phyloP scores from a whole-genome alignment of 1,140 invertebrate genomes.

The Aphelenchoides besseyi region DNA sequence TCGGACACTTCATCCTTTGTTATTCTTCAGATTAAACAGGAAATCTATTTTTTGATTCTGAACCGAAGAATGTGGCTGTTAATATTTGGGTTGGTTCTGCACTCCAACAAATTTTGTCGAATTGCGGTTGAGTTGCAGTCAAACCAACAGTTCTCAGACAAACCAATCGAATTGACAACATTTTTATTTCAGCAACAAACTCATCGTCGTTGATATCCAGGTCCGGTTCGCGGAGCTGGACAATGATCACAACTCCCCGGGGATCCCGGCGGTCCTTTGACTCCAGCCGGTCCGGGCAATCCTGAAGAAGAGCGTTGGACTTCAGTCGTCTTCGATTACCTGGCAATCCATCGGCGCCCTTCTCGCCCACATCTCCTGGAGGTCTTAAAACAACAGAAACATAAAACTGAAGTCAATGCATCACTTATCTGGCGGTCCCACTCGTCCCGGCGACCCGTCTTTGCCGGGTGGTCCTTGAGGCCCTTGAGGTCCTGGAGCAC shows the following conservation, averaged over 20 bases:
- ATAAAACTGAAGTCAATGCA: neutral
- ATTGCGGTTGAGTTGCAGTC: too few species aligned
- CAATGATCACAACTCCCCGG: slow-evolving; percentile 61
- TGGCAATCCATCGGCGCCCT: slow-evolving; percentile 56
- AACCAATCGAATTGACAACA: neutral
- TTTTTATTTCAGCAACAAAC: neutral
- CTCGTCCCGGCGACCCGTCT: slow-evolving; percentile 36
- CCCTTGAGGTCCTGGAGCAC: slow-evolving; percentile 54
- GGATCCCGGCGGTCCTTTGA: slow-evolving; percentile 48
- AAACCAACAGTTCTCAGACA: too few species aligned
- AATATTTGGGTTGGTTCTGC: too few species aligned
- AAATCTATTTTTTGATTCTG: too few species aligned
- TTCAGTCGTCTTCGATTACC: slow-evolving; percentile 50
- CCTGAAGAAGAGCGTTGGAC: slow-evolving; percentile 20
- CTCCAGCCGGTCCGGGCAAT: slow-evolving; percentile 44
- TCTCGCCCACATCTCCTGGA: slow-evolving; percentile 54
- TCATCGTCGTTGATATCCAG: slow-evolving; percentile 43
- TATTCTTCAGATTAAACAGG: too few species aligned
- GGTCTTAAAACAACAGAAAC: slow-evolving; percentile 20
- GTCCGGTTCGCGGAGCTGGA: slow-evolving; percentile 58
- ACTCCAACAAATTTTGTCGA: too few species aligned
- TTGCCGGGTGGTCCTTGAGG: slow-evolving; percentile 46
- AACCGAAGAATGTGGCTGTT: too few species aligned
- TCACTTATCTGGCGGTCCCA: slow-evolving; percentile 27
- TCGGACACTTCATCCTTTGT: too few species aligned